Base-by-base conservation (phyloP, 2,888 invertebrate species). In the Heliconius aoede region DNA sequence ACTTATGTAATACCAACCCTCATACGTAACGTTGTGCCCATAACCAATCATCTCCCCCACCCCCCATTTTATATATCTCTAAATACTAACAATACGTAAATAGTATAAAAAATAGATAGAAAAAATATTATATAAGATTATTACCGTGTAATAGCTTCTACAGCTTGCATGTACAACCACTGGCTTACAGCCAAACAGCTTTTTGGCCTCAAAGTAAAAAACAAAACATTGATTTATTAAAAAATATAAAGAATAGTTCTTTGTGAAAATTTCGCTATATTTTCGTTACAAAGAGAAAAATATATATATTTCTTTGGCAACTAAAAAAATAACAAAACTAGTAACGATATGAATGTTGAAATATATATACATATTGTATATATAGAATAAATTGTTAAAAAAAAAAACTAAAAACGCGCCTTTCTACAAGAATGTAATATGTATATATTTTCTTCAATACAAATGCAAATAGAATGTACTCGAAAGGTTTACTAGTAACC, bases 201-300 rank as follows among this genome's bases (percentile, higher is more conserved):
- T 73, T 79, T 79, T 79, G 78, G 79, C 75, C 61, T 67, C 40
- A 62, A 73, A 79, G 24, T 72, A 74, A 74, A 75, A 79, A 79
- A 51, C 21, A 74, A 77, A 79, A 36, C 65, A 73, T 72, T 78
- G 75, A 76, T 79, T 72, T 78, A 78, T 78, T 76, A 72, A 78
- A n/a, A 76, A 68, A 67, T 60, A 73, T 69, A 76, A 73, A 69
- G 8, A 28, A 40, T 13, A 7, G n/a, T 55, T 69, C 65, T 77
- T 77, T 64, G 64, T 77, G 26, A 8, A 55, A 9, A 55, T 32
- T 46, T 73, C n/a, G 58, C 26, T 46, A 58, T 72, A 60, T 72
- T 72, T 36, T 72, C 4, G 8, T 58, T 26, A 26, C 26, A 40
- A 60, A 72, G 32, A 72, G 32, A 26, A 58, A 55, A n/a, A 15